Conservation (phyloP, 2,888 invertebrate genomes). For the Monochamus alternatus region DNA sequence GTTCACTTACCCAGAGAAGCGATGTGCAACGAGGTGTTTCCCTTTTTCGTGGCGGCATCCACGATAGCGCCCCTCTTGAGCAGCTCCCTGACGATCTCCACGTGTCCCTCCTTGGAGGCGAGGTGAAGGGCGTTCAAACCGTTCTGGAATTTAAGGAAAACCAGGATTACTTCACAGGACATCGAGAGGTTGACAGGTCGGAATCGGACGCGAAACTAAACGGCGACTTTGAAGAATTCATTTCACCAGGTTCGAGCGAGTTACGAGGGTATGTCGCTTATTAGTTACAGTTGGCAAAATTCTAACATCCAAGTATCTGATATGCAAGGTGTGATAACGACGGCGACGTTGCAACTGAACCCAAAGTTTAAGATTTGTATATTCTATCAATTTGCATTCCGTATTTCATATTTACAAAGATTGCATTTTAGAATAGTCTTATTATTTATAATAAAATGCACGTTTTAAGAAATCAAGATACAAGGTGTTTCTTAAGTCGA, state of each 20-base stretch:
- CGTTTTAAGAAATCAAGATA: too few species aligned
- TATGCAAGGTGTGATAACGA: too few species aligned
- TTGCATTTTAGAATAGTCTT: too few species aligned
- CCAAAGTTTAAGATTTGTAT: too few species aligned
- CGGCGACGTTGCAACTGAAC: too few species aligned
- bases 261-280: neutral
- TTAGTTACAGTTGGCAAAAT: neutral
- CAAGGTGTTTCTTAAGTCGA: too few species aligned
- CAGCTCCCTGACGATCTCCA: slow-evolving; percentile 92
- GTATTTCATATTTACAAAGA: too few species aligned
- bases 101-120: slow-evolving; percentile 98
- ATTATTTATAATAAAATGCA: too few species aligned
- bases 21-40: slow-evolving; percentile 96
- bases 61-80: slow-evolving; percentile 92
- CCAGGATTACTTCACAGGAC: slow-evolving; percentile 32
- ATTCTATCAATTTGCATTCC: too few species aligned
- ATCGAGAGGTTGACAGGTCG: slow-evolving; percentile 11
- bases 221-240: slow-evolving; percentile 3
- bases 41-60: slow-evolving; percentile 98
- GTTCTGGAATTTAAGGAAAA: slow-evolving; percentile 78
- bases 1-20: slow-evolving; percentile 82
- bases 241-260: neutral
- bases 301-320: too few species aligned
- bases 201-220: neutral
- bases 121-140: slow-evolving; percentile 97